Evolutionary conservation across 2,113 vertebrate species (phyloP).

Genomic region (Mastomys natalensis): DNA sequence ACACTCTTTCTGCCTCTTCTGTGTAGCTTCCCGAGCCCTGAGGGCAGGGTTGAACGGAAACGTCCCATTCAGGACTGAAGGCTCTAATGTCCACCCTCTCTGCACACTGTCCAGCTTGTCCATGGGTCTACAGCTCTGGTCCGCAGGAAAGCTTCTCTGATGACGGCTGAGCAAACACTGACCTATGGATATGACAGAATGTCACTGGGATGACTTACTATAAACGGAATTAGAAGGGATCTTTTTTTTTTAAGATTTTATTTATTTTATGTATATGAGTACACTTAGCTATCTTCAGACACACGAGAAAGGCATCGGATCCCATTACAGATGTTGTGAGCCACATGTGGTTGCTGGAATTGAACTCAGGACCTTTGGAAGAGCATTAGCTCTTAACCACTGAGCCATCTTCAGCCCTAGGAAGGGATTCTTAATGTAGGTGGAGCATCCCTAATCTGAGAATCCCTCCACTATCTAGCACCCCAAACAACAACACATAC

Average conservation of each 20-base stretch:
- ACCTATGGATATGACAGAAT: not conserved
- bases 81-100: not conserved
- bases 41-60: not conserved
- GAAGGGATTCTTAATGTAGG: not conserved
- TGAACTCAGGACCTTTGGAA: no score
- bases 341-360: no score
- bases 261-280: no score
- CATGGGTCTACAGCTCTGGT: no score
- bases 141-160: not conserved
- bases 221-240: no score
- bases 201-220: not conserved
- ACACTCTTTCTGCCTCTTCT: not conserved
- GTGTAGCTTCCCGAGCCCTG: not conserved
- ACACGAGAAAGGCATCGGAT: no score
- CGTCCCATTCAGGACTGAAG: not conserved
- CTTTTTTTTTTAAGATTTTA: no score
- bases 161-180: not conserved
- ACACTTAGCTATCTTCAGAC: no score
- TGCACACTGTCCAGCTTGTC: not conserved
- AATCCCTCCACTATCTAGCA: not conserved
- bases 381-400: no score
- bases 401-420: no score
- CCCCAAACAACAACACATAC: not conserved
- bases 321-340: no score
- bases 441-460: not conserved